phyloP scores from a whole-genome alignment of 2,797 vertebrate genomes.

The Syncerus caffer region DNA sequence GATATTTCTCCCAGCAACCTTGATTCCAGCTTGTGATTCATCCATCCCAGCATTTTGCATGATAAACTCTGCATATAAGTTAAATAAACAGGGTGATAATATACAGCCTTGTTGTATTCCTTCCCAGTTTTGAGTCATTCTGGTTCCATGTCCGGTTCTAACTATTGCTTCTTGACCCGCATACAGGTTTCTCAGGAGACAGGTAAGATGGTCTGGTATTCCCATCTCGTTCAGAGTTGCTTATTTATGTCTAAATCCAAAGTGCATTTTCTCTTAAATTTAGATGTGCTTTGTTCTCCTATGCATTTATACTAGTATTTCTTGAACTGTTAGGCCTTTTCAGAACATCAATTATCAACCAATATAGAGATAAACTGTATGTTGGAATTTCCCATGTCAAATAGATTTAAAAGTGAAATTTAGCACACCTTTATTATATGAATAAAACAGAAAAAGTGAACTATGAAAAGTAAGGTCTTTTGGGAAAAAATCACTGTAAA shows the following conservation, averaged over 20 bases:
- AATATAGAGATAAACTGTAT: neutral
- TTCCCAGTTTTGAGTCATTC: neutral
- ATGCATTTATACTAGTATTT: neutral
- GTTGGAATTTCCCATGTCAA: slow-evolving; percentile 14
- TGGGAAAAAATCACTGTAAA: neutral
- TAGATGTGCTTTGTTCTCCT: neutral
- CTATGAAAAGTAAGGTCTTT: neutral
- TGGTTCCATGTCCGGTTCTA: neutral
- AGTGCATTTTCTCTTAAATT: slow-evolving; percentile 2
- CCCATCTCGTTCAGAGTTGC: neutral
- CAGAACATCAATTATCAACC: neutral
- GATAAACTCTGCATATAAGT: neutral
- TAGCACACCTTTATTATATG: neutral
- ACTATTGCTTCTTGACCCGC: neutral
- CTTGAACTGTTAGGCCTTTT: neutral
- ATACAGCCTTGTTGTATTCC: neutral
- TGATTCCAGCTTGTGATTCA: neutral
- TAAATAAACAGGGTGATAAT: neutral
- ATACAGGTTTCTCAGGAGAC: neutral
- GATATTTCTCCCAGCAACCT: neutral
- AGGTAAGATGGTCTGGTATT: neutral
- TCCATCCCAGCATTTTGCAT: neutral
- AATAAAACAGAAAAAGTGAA: slow-evolving; percentile 35
- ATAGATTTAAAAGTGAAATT: slow-evolving; percentile 32
- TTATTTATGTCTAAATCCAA: neutral